Evolutionary conservation across 1,140 invertebrate genomes (phyloP), one percentile per base, ranked within the genome.

Genomic region (Papilio polyxenes): DNA sequence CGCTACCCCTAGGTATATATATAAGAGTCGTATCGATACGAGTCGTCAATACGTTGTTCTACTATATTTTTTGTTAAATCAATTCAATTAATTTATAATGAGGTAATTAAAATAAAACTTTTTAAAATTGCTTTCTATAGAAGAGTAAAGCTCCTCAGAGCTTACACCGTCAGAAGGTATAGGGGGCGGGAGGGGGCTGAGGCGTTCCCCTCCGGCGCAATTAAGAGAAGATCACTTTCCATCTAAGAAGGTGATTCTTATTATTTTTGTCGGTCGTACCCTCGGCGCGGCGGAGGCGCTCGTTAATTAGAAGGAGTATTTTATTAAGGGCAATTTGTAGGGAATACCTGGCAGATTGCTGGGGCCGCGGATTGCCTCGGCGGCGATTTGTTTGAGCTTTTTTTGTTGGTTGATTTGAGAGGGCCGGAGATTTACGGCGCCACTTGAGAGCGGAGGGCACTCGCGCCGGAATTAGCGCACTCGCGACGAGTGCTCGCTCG

Each of bases 271-370:
- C 84, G 78, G 82, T 72, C 51, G 51, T 59, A 76, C 62, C 48
- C 51, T 23, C 65, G 76, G 72, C 49, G 62, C 49, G 17, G 65
- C 62, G 80, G 65, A 76, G 48, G 53, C 82, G 83, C 88, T 89
- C 89, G 90, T 93, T 93, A 93, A 93, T 93, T 92, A 90, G 87
- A 87, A 88, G 82, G 87, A 89, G 89, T 89, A 92, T 93, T 93
- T 93, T 93, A 92, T 94, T 92, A 90, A 87, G 88, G 88, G 86
- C 92, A 93, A 93, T 93, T 93, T 93, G 92, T 93, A 86, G 83
- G 83, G 82, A 90, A 91, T 93, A 93, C 92, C 92, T 92, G 92
- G 83, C 83, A 88, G 91, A 92, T 91, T 89, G 88, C 84, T 49
- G 79, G 83, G 83, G 83, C 74, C 79, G 86, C 84, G 53, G 83